Percentiles rank a stretch among this genome's conserved stretches.
These are phyloP conservation scores for Cataglyphis albicans DNA, from an alignment of 2,888 invertebrate species.

Conservation along the genomic window DNA sequence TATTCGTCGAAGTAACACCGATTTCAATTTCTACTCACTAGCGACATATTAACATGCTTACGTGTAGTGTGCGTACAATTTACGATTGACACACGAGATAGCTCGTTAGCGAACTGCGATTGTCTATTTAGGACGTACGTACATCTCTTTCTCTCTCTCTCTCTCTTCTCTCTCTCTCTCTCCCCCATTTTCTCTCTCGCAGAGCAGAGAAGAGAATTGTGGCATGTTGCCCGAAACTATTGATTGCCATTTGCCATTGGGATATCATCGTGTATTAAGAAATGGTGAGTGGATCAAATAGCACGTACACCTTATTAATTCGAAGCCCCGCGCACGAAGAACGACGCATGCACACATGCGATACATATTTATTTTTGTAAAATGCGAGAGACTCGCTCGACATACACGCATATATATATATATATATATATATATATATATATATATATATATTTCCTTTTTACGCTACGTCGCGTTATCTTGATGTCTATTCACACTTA, in stretches of 20 bases:
- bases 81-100: conserved; percentile 36
- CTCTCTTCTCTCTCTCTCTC: neutral
- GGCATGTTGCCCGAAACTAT: conserved; percentile 33
- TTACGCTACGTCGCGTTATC: conserved; percentile 17
- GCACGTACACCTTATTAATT: conserved; percentile 46
- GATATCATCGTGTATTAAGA: conserved; percentile 45
- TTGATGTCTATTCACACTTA: conserved; percentile 25
- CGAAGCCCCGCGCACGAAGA: conserved; percentile 28
- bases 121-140: conserved; percentile 39
- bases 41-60: conserved; percentile 37
- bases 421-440: neutral
- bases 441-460: neutral
- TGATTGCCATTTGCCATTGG: conserved; percentile 38
- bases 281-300: conserved; percentile 57
- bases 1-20: conserved; percentile 11
- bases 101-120: conserved; percentile 36
- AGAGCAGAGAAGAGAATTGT: neutral
- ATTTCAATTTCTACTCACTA: conserved; percentile 9
- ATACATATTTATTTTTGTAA: conserved; percentile 47
- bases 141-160: neutral
- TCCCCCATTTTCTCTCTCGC: neutral
- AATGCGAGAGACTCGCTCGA: neutral
- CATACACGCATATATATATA: neutral
- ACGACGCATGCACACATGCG: neutral
- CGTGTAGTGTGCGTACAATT: conserved; percentile 13